Evolutionary conservation across 2,797 vertebrate species (phyloP).

Genomic region (Vireo griseus): DNA sequence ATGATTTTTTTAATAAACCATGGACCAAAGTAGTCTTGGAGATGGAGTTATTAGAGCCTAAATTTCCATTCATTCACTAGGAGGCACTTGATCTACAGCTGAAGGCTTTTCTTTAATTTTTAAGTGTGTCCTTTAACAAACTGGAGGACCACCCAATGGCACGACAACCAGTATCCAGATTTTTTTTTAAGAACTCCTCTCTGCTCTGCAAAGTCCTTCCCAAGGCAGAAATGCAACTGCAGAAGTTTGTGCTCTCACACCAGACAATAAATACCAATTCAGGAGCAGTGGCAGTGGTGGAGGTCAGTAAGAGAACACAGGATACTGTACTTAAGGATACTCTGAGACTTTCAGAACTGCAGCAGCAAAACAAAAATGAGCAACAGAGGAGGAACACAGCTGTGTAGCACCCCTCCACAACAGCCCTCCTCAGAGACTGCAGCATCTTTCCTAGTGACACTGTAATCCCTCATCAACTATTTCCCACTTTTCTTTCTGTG

Average conservation of each 20-base stretch:
- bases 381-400: neutral
- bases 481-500: neutral
- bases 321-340: neutral
- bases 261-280: neutral
- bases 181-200: neutral
- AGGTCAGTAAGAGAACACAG: neutral
- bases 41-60: neutral
- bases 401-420: accelerated
- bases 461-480: neutral
- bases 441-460: neutral
- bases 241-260: neutral
- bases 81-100: neutral
- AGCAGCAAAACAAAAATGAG: neutral
- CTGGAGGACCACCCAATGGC: neutral
- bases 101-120: neutral
- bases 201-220: neutral
- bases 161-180: neutral
- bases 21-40: neutral
- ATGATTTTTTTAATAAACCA: neutral
- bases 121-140: neutral
- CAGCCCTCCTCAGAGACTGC: neutral
- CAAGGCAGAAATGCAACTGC: neutral
- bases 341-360: neutral
- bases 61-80: neutral
- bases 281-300: neutral